Conservation (phyloP, 2,797 vertebrate species). For the Taeniopygia guttata region DNA sequence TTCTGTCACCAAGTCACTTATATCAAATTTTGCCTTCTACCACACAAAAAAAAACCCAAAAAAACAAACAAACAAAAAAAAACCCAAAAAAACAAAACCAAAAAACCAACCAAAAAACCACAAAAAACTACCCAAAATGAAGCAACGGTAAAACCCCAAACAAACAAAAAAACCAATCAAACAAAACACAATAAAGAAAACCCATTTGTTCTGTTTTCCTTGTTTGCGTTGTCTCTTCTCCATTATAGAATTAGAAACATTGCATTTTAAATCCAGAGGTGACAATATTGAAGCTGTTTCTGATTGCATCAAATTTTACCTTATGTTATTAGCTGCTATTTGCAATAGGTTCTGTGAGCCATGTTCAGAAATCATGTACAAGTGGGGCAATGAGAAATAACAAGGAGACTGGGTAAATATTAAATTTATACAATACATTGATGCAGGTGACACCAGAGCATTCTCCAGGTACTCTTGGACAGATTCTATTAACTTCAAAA, state of each 20-base stretch:
- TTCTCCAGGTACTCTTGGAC: not conserved
- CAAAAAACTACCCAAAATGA: not conserved
- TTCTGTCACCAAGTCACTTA: not conserved
- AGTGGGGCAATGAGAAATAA: not conserved
- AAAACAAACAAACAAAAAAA: not conserved
- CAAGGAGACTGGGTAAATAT: not conserved
- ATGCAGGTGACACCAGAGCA: not conserved
- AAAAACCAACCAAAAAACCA: not conserved
- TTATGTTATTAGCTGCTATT: not conserved
- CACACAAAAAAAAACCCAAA: not conserved
- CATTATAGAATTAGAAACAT: not conserved
- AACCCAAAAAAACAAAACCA: too few species aligned
- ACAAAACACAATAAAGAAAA: not conserved
- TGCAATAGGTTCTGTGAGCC: not conserved
- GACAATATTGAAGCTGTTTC: not conserved
- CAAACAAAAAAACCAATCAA: not conserved
- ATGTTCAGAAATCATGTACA: not conserved
- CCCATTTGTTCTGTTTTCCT: accelerated
- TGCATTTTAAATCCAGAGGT: not conserved
- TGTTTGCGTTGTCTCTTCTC: not conserved
- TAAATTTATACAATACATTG: not conserved
- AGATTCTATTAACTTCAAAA: not conserved
- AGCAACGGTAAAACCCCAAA: not conserved
- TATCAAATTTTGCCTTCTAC: not conserved
- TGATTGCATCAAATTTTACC: not conserved